Percentiles rank a stretch among this genome's conserved stretches.
These are phyloP conservation scores for Scaptomyza reducta DNA, from an alignment of 2,888 invertebrate species.

Conservation along the genomic window DNA sequence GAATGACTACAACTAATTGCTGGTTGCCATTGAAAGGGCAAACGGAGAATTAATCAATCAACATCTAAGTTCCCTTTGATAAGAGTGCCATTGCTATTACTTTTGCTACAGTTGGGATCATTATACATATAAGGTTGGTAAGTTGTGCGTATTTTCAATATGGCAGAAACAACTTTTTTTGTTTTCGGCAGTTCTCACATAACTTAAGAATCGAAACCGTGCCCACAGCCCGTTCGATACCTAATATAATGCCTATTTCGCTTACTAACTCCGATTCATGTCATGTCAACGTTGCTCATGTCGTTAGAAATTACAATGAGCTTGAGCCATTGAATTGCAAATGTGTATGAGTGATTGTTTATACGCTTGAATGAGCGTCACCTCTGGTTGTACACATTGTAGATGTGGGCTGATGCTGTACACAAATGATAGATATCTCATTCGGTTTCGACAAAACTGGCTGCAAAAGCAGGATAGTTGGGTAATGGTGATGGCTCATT, in stretches of 20 bases:
- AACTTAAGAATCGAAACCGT: background rate
- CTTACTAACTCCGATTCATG: background rate
- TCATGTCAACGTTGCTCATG: constrained; percentile 2
- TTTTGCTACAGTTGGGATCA: background rate
- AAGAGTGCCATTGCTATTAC: background rate
- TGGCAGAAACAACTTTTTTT: background rate
- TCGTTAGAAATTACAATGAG: constrained; percentile 31
- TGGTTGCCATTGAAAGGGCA: background rate
- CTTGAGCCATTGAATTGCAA: constrained; percentile 42
- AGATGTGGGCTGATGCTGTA: background rate
- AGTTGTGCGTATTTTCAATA: too few species aligned
- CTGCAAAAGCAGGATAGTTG: too few species aligned
- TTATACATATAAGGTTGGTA: too few species aligned
- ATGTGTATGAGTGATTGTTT: constrained; percentile 22
- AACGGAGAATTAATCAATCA: constrained; percentile 16
- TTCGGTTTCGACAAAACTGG: constrained; percentile 9
- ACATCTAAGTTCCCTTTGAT: background rate
- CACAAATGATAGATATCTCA: constrained; percentile 15
- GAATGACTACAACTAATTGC: background rate
- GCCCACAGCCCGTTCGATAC: background rate
- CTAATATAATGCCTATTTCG: background rate
- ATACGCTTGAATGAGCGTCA: constrained; percentile 16
- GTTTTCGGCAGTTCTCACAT: background rate
- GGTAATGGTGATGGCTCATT: too few species aligned
- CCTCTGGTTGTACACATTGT: background rate